phyloP scores from a whole-genome alignment of 2,797 vertebrate genomes.

The Hylomyscus alleni region DNA sequence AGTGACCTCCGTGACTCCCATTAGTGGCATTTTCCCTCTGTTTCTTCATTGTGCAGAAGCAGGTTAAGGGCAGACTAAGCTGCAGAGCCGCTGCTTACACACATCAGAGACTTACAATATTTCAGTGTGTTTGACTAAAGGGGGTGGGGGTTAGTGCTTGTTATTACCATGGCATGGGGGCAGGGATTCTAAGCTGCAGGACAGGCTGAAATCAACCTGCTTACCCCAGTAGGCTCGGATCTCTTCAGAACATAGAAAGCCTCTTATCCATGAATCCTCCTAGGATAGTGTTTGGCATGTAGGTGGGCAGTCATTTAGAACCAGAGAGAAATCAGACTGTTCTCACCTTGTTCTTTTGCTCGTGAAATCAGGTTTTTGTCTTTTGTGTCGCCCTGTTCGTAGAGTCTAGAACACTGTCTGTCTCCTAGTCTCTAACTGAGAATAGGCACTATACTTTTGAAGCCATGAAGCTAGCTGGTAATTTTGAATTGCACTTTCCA shows the following conservation, averaged over 20 bases:
- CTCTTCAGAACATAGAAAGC: neutral
- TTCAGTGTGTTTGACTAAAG: neutral
- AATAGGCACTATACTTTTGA: neutral
- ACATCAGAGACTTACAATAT: neutral
- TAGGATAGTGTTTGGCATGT: neutral
- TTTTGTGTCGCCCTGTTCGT: neutral
- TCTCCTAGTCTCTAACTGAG: conserved; percentile 36
- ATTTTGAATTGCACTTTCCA: conserved; percentile 32
- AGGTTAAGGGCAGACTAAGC: neutral
- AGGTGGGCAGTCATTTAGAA: neutral
- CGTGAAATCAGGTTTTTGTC: neutral
- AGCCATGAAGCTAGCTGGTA: conserved; percentile 25
- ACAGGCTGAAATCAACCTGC: neutral
- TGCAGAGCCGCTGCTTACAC: neutral
- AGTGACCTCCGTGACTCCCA: neutral
- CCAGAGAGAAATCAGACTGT: neutral
- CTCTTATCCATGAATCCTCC: neutral
- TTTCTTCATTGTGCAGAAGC: neutral
- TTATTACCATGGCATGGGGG: neutral
- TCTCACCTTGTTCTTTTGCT: neutral
- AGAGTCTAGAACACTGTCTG: neutral
- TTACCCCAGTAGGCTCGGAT: neutral
- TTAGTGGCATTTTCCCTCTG: neutral
- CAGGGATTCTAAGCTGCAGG: neutral
- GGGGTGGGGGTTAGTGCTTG: accelerated